These are phyloP conservation scores for Tetraodon nigroviridis DNA, from an alignment of 2,113 vertebrate species.

Conservation along the genomic window DNA sequence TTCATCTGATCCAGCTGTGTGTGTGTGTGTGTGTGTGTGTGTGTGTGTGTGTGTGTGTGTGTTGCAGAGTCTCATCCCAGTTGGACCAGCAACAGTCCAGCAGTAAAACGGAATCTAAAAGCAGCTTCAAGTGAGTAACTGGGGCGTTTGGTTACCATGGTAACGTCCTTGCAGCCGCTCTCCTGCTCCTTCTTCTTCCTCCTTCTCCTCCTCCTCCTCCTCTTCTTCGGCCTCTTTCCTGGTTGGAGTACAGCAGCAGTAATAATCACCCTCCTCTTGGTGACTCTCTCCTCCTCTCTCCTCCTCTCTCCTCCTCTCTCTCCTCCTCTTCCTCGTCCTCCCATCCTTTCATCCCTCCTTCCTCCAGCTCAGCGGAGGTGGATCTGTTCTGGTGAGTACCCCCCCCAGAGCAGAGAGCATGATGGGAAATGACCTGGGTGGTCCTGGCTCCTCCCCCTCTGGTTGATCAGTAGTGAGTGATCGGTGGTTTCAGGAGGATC, in stretches of 20 bases:
- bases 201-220: not conserved
- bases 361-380: conserved; percentile 43
- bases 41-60: conserved; percentile 29
- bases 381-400: conserved; percentile 49
- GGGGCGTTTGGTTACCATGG: conserved; percentile 1
- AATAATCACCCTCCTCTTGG: not conserved
- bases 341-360: not conserved
- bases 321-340: not conserved
- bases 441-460: too few relatives aligned
- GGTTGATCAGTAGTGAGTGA: too few relatives aligned
- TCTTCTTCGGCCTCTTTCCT: not conserved
- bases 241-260: too few relatives aligned
- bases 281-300: not conserved
- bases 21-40: conserved; percentile 23
- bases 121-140: conserved; percentile 82
- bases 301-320: not conserved
- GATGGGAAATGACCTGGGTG: conserved; percentile 13
- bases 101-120: conserved; percentile 60
- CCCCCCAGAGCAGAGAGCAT: conserved; percentile 1
- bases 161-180: not conserved
- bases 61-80: conserved; percentile 57
- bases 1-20: conserved; percentile 11
- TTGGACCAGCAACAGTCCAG: conserved; percentile 49
- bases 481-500: too few relatives aligned
- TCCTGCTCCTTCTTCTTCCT: not conserved